These are phyloP conservation scores for Lordiphosa andalusiaca DNA, from an alignment of 2,888 invertebrate species.

Conservation along the genomic window DNA sequence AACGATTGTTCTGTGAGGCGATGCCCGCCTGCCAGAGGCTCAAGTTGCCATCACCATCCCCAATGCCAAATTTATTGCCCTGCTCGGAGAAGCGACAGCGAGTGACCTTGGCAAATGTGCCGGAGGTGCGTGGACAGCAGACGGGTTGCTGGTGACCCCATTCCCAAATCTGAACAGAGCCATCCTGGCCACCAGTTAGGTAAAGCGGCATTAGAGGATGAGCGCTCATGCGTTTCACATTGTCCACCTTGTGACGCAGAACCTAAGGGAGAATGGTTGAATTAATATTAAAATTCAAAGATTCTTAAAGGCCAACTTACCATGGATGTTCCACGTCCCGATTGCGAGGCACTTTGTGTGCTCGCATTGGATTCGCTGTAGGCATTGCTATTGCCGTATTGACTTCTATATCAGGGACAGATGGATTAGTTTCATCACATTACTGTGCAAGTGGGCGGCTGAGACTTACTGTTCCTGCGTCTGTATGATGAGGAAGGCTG, in stretches of 20 bases:
- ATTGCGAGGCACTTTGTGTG: conserved; percentile 82
- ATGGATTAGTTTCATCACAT: neutral
- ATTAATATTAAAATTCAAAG: no score
- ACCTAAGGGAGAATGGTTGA: conserved; percentile 83
- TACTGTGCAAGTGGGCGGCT: no score
- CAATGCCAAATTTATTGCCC: conserved; percentile 99
- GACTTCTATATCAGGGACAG: conserved; percentile 40
- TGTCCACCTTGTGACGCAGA: conserved; percentile 95
- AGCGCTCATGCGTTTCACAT: conserved; percentile 96
- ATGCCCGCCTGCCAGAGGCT: conserved; percentile 96
- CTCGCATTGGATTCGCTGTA: conserved; percentile 65
- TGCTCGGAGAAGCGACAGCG: conserved; percentile 97
- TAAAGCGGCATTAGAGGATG: conserved; percentile 98
- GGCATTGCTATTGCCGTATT: conserved; percentile 50
- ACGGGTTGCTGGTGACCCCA: conserved; percentile 97
- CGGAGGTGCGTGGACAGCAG: conserved; percentile 93
- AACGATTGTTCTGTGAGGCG: conserved; percentile 87
- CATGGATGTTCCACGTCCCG: conserved; percentile 92
- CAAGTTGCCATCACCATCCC: conserved; percentile 97
- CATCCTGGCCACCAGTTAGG: conserved; percentile 96
- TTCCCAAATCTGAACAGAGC: conserved; percentile 98
- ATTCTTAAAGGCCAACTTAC: conserved; percentile 82
- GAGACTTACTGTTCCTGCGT: conserved; percentile 79
- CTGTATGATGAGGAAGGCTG: conserved; percentile 95
- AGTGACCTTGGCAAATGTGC: conserved; percentile 97